Percentiles rank a stretch among this genome's conserved stretches.
These are phyloP conservation scores for Caenorhabditis briggsae DNA, from an alignment of 1,140 invertebrate genomes.

Conservation along the genomic window DNA sequence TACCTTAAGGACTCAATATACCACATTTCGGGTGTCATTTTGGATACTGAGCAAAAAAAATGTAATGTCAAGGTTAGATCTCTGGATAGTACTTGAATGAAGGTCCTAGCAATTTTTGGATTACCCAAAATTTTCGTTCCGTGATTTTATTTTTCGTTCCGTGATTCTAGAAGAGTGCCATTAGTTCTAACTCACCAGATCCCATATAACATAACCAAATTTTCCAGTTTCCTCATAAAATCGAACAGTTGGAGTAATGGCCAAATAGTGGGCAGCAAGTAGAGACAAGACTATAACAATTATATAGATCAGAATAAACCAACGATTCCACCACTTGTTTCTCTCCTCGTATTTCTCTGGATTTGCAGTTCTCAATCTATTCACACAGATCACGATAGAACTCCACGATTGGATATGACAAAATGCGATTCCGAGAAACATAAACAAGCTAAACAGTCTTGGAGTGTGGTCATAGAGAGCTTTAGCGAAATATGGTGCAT, in stretches of 20 bases:
- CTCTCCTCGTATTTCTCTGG: not conserved
- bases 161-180: too few species aligned
- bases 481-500: conserved; percentile 3
- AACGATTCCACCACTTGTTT: conserved; percentile 11
- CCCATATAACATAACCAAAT: not conserved
- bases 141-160: too few species aligned
- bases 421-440: conserved; percentile 10
- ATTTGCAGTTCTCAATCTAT: conserved; percentile 7
- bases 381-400: conserved; percentile 17
- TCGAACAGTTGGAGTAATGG: not conserved
- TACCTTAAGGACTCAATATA: too few species aligned
- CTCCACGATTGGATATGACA: conserved; percentile 9
- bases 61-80: too few species aligned
- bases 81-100: too few species aligned
- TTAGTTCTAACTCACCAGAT: not conserved
- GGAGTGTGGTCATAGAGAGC: not conserved
- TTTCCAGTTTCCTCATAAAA: not conserved
- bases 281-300: not conserved
- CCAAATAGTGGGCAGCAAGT: not conserved
- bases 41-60: too few species aligned
- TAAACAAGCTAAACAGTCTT: not conserved
- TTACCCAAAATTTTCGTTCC: too few species aligned
- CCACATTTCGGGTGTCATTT: too few species aligned
- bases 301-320: not conserved
- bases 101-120: too few species aligned